Conservation (phyloP, 1,140 invertebrate species). For the Nymphalis io region DNA sequence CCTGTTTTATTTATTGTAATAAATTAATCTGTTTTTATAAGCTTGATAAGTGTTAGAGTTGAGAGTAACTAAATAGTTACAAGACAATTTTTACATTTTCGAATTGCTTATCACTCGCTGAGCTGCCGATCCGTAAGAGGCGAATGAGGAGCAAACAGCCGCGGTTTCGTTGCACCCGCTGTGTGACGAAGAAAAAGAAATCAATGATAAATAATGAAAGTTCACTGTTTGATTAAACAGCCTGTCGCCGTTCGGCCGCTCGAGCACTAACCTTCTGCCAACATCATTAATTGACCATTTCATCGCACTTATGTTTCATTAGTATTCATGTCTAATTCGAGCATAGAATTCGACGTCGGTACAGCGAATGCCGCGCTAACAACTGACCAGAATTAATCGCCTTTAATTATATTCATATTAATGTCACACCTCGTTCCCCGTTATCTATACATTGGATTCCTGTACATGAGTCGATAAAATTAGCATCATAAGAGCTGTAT, state of each 20-base stretch:
- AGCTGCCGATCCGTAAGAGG: background rate
- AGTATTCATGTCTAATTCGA: slow-evolving; percentile 67
- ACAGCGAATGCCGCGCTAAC: slow-evolving; percentile 34
- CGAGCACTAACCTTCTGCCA: slow-evolving; percentile 46
- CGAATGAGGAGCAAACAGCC: background rate
- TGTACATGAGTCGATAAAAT: slow-evolving; percentile 56
- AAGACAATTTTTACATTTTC: background rate
- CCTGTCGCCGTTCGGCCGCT: slow-evolving; percentile 23
- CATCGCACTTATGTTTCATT: slow-evolving; percentile 70
- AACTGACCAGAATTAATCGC: slow-evolving; percentile 51
- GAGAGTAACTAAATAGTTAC: background rate
- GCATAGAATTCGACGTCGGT: slow-evolving; percentile 36
- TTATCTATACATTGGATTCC: slow-evolving; percentile 47
- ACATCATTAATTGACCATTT: slow-evolving; percentile 72
- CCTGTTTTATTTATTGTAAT: too few species aligned
- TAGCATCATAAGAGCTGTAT: slow-evolving; percentile 55
- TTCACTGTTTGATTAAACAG: slow-evolving; percentile 65
- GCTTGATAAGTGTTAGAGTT: too few species aligned
- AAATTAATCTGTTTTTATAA: too few species aligned
- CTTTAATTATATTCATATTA: slow-evolving; percentile 58
- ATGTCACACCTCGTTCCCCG: slow-evolving; percentile 51
- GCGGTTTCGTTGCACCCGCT: slow-evolving; percentile 6
- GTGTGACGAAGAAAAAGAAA: slow-evolving; percentile 52
- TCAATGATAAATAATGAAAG: slow-evolving; percentile 69
- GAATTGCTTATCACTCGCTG: background rate